phyloP scores from a whole-genome alignment of 2,797 vertebrate species.

The Phaenicophaeus curvirostris region DNA sequence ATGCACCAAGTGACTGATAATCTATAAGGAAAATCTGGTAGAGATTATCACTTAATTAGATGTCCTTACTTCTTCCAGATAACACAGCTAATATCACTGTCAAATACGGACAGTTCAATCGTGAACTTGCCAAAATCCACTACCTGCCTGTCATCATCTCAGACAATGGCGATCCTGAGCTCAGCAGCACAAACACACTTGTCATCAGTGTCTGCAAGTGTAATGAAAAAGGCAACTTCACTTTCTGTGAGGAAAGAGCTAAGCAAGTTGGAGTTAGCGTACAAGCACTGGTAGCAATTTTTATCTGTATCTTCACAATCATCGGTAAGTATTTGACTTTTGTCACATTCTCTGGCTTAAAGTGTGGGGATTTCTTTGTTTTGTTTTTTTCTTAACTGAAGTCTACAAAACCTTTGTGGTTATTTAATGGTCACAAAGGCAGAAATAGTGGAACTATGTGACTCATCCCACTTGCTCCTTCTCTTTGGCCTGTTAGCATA shows the following conservation, averaged over 20 bases:
- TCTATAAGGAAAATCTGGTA: not conserved
- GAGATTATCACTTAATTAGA: constrained; percentile 1
- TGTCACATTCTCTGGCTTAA: not conserved
- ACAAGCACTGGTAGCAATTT: constrained; percentile 87
- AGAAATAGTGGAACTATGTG: not conserved
- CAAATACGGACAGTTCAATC: constrained; percentile 86
- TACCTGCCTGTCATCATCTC: constrained; percentile 84
- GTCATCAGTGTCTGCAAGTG: constrained; percentile 88
- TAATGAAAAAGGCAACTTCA: constrained; percentile 73
- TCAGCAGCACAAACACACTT: constrained; percentile 80
- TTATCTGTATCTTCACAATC: constrained; percentile 91
- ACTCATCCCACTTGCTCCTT: not conserved
- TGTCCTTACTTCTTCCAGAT: constrained; percentile 77
- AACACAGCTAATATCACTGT: constrained; percentile 86
- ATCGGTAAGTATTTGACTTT: constrained; percentile 78
- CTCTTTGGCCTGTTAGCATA: not conserved
- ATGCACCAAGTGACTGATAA: not conserved
- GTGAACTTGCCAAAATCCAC: constrained; percentile 83
- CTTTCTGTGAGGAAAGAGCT: constrained; percentile 79
- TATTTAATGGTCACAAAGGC: not conserved
- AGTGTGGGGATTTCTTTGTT: not conserved
- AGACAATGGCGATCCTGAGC: constrained; percentile 84
- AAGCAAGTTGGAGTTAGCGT: constrained; percentile 81
- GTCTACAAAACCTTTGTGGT: not conserved
- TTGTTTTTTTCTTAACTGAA: not conserved